Percentiles rank a stretch among this genome's conserved stretches.
phyloP scores from a whole-genome alignment of 92 coral and sea anemone species.

The Parazoanthus darwini region DNA sequence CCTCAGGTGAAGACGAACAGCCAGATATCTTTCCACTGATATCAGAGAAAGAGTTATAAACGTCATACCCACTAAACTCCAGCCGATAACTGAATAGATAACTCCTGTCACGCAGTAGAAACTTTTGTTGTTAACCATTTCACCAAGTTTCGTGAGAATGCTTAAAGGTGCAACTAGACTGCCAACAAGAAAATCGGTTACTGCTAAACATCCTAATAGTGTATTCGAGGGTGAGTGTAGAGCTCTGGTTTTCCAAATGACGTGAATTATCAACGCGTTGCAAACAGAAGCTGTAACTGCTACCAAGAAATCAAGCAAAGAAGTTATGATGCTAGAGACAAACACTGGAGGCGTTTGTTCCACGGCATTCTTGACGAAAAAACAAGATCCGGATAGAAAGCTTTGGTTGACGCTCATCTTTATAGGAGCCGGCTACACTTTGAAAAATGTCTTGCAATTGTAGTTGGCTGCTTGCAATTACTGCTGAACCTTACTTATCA shows the following conservation, averaged over 20 bases:
- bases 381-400: neutral
- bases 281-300: slow-evolving; percentile 2
- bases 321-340: neutral
- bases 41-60: neutral
- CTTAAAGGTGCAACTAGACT: neutral
- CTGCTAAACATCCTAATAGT: neutral
- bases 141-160: slow-evolving; percentile 8
- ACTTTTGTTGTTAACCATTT: neutral
- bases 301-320: neutral
- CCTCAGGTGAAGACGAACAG: neutral
- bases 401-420: neutral
- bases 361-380: neutral
- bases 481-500: too few species aligned
- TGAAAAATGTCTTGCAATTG: too few species aligned
- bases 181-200: slow-evolving; percentile 1
- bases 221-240: slow-evolving; percentile 1
- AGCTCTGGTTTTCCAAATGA: slow-evolving; percentile 9
- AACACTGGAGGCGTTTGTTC: slow-evolving; percentile 5
- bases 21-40: neutral
- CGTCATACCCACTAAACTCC: neutral
- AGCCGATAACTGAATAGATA: neutral
- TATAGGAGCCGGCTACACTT: too few species aligned
- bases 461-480: too few species aligned
- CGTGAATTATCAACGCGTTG: slow-evolving; percentile 5
- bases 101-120: neutral